Base-by-base conservation (phyloP, 1,140 invertebrate genomes). In the Pemphigus obesinymphae region DNA sequence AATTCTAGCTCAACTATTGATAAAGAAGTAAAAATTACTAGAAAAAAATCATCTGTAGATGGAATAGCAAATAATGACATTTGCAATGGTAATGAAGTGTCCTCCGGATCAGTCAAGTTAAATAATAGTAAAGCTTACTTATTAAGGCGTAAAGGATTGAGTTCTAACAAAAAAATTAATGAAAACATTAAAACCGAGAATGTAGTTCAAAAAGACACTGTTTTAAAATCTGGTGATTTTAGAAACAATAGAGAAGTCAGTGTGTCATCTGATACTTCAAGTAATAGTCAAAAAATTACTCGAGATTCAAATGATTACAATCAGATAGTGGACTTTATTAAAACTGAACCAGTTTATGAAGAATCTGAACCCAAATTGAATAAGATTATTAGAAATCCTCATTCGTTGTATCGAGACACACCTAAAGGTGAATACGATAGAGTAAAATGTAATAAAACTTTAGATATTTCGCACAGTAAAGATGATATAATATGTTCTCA, bases 111-210 rank as follows among this genome's bases (percentile, higher is more conserved):
- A n/a, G 10, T n/a, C 20, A 73, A 73, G n/a, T 50, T 31, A 50
- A 34, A 0, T n/a, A 48, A 50, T n/a, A 80, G 31, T 63, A 80
- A 80, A 43, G 63, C 40, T 26, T 80, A 61, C 31, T 23, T 80
- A n/a, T 43, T 80, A 45, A 80, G 76, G 13, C 76, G 15, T 11
- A 55, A 80, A 34, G 13, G 4, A 8, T 45, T 43, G 20, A 53
- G 11, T 53, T 13, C 29, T 55, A 78, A 26, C 4, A 78, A 61
- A 61, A 26, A 78, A 26, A 37, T 11, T 13, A 17, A 13, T 34
- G 6, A 17, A 23, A 78, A 23, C 37, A 10, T 78, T 10, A 23
- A 37, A 70, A 15, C 10, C 1, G 63, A 68, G 4, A 37, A n/a
- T 43, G 23, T 11, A 55, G 4, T 58, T 37, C 20, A 2, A 43